phyloP scores from a whole-genome alignment of 2,888 invertebrate species.

The Hesperia comma region DNA sequence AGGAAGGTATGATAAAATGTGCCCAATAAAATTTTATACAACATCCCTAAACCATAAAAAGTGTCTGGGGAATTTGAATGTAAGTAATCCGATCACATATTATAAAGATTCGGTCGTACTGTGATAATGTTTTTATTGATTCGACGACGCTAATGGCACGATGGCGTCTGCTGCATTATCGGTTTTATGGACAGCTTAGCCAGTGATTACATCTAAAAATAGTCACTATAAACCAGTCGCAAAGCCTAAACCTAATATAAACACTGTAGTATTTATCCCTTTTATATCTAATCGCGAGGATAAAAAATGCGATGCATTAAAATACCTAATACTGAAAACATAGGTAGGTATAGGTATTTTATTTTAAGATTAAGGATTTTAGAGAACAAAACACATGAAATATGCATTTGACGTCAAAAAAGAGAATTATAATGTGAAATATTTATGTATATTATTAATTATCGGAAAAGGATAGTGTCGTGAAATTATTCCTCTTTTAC shows the following conservation, averaged over 20 bases:
- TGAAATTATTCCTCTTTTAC: too few relatives aligned
- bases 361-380: neutral
- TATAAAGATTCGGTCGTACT: neutral
- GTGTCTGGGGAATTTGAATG: neutral
- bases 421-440: too few relatives aligned
- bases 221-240: constrained; percentile 23
- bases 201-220: constrained; percentile 30
- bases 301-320: constrained; percentile 36
- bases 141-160: constrained; percentile 17
- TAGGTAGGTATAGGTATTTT: neutral
- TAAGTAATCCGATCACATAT: neutral
- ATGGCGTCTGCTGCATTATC: constrained; percentile 21
- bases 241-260: constrained; percentile 16
- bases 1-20: neutral
- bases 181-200: constrained; percentile 18
- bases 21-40: neutral
- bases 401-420: too few relatives aligned
- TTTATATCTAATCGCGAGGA: constrained; percentile 44
- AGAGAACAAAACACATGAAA: too few relatives aligned
- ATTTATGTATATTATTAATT: too few relatives aligned
- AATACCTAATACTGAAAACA: too few relatives aligned
- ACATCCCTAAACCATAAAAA: neutral
- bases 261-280: constrained; percentile 36
- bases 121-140: constrained; percentile 15
- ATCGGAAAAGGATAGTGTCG: too few relatives aligned